A percentile compares a stretch with the other conserved stretches of the same genome.
phyloP scores from a whole-genome alignment of 1,140 invertebrate species.

The Ooceraea biroi region DNA sequence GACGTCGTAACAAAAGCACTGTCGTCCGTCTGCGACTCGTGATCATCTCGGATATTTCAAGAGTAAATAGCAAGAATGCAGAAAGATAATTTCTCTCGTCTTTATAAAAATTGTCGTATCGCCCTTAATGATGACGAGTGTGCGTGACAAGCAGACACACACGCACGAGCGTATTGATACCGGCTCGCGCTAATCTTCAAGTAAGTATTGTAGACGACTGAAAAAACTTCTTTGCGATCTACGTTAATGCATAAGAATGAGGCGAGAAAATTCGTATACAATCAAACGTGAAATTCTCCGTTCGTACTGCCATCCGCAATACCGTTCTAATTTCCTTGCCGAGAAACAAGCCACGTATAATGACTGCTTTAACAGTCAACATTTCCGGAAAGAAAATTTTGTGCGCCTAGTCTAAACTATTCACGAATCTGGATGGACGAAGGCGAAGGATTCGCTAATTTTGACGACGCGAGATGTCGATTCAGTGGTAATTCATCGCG shows the following conservation, averaged over 20 bases:
- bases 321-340: slow-evolving; percentile 1
- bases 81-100: neutral
- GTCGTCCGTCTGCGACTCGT: neutral
- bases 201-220: slow-evolving; percentile 35
- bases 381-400: slow-evolving; percentile 44
- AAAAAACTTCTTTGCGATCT: slow-evolving; percentile 34
- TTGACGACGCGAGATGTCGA: slow-evolving; percentile 9
- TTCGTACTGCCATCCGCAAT: neutral
- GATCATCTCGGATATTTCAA: slow-evolving; percentile 11
- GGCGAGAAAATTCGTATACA: slow-evolving; percentile 56
- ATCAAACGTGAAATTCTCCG: slow-evolving; percentile 45
- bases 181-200: slow-evolving; percentile 51
- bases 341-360: slow-evolving; percentile 7
- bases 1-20: neutral
- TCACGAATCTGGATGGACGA: slow-evolving; percentile 2
- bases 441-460: neutral
- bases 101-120: neutral
- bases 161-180: slow-evolving; percentile 32
- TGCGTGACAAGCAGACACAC: slow-evolving; percentile 45
- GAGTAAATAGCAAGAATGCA: slow-evolving; percentile 2
- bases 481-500: slow-evolving; percentile 18
- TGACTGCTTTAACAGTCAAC: neutral
- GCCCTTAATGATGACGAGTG: slow-evolving; percentile 38
- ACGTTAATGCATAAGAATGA: slow-evolving; percentile 30
- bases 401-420: slow-evolving; percentile 42